These are phyloP conservation scores for Euplagia quadripunctaria DNA, from an alignment of 2,888 invertebrate species.

Conservation along the genomic window DNA sequence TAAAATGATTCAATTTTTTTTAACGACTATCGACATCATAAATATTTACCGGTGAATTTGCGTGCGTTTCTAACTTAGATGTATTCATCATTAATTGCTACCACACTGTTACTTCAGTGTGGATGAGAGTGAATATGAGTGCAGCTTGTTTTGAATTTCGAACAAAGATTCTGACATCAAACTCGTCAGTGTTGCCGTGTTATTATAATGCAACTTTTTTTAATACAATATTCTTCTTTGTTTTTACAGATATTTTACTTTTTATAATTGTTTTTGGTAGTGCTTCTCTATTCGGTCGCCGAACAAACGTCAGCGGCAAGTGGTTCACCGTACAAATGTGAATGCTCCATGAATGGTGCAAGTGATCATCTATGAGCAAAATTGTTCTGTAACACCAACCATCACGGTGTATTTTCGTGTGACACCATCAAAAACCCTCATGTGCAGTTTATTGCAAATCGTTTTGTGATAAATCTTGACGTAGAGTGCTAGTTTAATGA, in stretches of 20 bases:
- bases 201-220: background rate
- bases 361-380: constrained; percentile 50
- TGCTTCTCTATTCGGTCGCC: constrained; percentile 17
- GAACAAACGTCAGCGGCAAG: constrained; percentile 13
- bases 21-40: background rate
- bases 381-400: constrained; percentile 52
- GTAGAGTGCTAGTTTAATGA: constrained; percentile 44
- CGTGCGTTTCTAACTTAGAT: constrained; percentile 40
- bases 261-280: constrained; percentile 15
- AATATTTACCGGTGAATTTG: constrained; percentile 14
- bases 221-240: background rate
- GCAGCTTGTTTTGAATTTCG: constrained; percentile 37
- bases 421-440: constrained; percentile 51
- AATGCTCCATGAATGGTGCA: constrained; percentile 49
- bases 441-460: constrained; percentile 37
- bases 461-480: constrained; percentile 24
- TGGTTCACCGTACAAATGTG: constrained; percentile 27
- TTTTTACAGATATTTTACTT: background rate
- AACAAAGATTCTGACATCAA: constrained; percentile 2
- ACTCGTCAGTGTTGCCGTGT: background rate
- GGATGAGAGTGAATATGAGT: constrained; percentile 64
- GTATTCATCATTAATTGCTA: constrained; percentile 39
- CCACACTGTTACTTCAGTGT: constrained; percentile 53
- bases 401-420: constrained; percentile 63
- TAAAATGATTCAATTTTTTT: background rate